Conservation (phyloP, 2,113 vertebrate species). For the Hymenochirus boettgeri region DNA sequence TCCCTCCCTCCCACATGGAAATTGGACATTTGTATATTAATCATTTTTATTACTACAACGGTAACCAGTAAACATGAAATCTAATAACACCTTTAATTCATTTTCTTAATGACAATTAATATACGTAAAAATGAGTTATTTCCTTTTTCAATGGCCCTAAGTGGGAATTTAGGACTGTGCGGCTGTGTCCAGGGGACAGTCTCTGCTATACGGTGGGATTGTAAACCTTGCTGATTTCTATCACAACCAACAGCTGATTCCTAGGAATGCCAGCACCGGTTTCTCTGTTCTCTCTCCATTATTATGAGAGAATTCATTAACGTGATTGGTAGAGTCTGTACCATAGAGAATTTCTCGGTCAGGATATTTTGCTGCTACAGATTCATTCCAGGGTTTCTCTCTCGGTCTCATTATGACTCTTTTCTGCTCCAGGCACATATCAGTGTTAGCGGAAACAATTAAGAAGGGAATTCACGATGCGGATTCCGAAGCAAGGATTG, state of each 20-base stretch:
- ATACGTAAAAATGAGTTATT: too few relatives aligned
- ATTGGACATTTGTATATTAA: too few relatives aligned
- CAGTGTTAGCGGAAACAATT: conserved; percentile 94
- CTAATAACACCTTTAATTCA: too few relatives aligned
- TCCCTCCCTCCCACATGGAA: too few relatives aligned
- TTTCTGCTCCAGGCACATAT: conserved; percentile 80
- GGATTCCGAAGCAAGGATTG: conserved; percentile 92
- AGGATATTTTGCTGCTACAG: conserved; percentile 2
- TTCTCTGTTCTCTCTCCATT: conserved; percentile 32
- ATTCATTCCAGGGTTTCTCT: background rate
- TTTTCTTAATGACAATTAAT: too few relatives aligned
- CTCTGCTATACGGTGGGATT: conserved; percentile 4
- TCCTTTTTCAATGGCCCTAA: too few relatives aligned
- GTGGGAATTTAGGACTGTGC: too few relatives aligned
- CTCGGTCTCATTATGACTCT: conserved; percentile 45
- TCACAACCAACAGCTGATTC: conserved; percentile 49
- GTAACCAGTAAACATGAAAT: too few relatives aligned
- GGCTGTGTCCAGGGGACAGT: background rate
- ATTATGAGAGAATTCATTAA: too few relatives aligned
- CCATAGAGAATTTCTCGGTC: background rate
- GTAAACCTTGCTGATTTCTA: conserved; percentile 43
- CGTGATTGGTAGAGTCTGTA: conserved; percentile 18
- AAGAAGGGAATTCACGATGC: conserved; percentile 96
- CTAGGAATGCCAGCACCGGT: conserved; percentile 51
- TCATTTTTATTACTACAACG: too few relatives aligned